These are phyloP conservation scores for Saccopteryx leptura DNA, from an alignment of 2,113 vertebrate genomes.

Conservation along the genomic window DNA sequence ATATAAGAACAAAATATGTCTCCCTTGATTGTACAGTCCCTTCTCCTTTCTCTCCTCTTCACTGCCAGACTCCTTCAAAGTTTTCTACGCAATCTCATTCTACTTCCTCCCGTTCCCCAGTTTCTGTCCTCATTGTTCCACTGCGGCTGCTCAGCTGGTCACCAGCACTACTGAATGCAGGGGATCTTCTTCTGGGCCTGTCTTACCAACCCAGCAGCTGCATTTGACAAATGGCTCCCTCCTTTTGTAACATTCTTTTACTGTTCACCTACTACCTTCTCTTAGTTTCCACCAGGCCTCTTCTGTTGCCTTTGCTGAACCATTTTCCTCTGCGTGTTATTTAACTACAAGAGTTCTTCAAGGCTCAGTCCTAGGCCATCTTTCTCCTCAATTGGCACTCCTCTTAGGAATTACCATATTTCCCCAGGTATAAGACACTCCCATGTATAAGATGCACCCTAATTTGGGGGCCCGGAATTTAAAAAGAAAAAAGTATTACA, in stretches of 20 bases:
- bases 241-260: background rate
- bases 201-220: too few species aligned
- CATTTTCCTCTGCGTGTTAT: background rate
- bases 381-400: background rate
- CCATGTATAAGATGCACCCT: too few species aligned
- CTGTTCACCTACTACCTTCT: background rate
- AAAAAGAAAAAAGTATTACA: too few species aligned
- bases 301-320: background rate
- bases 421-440: too few species aligned
- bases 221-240: background rate
- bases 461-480: too few species aligned
- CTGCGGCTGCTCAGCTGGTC: fast-evolving
- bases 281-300: background rate
- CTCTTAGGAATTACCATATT: background rate
- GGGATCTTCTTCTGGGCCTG: background rate
- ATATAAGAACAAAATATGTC: background rate
- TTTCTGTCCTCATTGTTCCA: background rate
- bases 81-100: background rate
- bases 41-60: background rate
- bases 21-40: background rate
- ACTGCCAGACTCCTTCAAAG: background rate
- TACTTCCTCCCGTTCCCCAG: background rate
- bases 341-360: background rate
- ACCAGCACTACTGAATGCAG: fast-evolving
- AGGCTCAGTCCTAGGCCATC: background rate